Evolutionary conservation across 2,888 invertebrate genomes (phyloP), one percentile per base, ranked within the genome.

Genomic region (Teinopalpus imperialis): DNA sequence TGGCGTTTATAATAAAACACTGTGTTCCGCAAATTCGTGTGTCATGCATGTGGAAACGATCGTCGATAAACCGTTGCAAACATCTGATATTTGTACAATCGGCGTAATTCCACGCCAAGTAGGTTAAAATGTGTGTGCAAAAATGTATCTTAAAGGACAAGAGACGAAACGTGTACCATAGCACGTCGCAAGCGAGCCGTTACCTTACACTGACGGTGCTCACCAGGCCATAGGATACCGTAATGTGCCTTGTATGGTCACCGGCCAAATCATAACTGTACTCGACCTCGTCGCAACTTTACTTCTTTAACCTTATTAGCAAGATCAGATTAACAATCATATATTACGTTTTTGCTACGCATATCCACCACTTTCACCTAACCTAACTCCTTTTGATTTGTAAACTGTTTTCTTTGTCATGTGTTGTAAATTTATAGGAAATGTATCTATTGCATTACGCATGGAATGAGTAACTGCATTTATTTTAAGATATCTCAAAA

Each of bases 111-210:
- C 12, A 18, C 23, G 16, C 7, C 29, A 43, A 27, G 26, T 45
- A 20, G 44, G 44, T 32, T 39, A 32, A n/a, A n/a, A n/a, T 32
- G 39, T 44, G 24, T 23, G 31, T 12, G 31, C 31, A 31, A 37
- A 44, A 32, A 32, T 20, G 21, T 14, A 9, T 9, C 2, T n/a
- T 9, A 23, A 40, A 7, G 30, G 13, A 5, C 29, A 6, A 29
- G 14, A 29, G 29, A 27, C 20, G 21, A 20, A 18, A 6, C 2
- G 12, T 10, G 27, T 27, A 10, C 37, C 26, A 26, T 23, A 14
- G 9, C 8, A 18, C 23, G 10, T 2, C 9, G 40, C 29, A 13
- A 12, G 9, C 21, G 9, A 30, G 14, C 31, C 20, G 32, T 39
- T 32, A 23, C 8, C 16, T 27, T 4, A 2, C 10, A 7, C 10